phyloP scores from a whole-genome alignment of 2,113 vertebrate species.

The Psilopsiagon aymara region DNA sequence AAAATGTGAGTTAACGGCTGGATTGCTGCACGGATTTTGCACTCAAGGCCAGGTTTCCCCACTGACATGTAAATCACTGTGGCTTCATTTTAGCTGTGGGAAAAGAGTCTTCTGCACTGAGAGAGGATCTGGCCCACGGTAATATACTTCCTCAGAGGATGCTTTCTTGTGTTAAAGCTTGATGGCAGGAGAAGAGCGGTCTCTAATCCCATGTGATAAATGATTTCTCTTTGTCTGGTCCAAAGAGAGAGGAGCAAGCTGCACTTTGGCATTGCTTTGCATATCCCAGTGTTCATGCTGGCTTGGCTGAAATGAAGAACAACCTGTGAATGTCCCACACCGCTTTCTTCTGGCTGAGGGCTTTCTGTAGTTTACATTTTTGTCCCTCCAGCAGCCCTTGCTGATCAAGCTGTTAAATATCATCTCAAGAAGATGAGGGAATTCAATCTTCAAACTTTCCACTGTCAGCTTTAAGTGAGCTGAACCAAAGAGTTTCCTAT shows the following conservation, averaged over 20 bases:
- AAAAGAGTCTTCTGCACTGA: background rate
- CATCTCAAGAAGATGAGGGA: background rate
- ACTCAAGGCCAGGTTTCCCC: background rate
- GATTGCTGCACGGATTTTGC: constrained; percentile 2
- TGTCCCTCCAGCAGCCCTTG: background rate
- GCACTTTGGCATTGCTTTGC: background rate
- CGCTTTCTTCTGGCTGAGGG: background rate
- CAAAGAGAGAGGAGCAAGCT: background rate
- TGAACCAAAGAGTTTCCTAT: constrained; percentile 40
- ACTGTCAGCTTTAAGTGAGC: constrained; percentile 10
- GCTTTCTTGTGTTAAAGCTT: background rate
- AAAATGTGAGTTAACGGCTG: constrained; percentile 4
- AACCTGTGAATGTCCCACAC: background rate
- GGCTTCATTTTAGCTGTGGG: background rate
- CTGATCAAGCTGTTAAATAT: constrained; percentile 20
- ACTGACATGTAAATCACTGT: background rate
- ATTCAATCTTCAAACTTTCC: constrained; percentile 40
- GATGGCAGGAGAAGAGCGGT: constrained; percentile 1
- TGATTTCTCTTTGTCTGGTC: background rate
- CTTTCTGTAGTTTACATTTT: background rate
- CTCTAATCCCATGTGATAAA: background rate
- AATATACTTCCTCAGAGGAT: background rate
- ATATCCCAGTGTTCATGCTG: background rate
- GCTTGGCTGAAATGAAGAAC: background rate
- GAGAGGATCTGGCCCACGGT: background rate